Base-by-base conservation (phyloP, 2,797 vertebrate genomes). In the Rousettus madagascariensis region DNA sequence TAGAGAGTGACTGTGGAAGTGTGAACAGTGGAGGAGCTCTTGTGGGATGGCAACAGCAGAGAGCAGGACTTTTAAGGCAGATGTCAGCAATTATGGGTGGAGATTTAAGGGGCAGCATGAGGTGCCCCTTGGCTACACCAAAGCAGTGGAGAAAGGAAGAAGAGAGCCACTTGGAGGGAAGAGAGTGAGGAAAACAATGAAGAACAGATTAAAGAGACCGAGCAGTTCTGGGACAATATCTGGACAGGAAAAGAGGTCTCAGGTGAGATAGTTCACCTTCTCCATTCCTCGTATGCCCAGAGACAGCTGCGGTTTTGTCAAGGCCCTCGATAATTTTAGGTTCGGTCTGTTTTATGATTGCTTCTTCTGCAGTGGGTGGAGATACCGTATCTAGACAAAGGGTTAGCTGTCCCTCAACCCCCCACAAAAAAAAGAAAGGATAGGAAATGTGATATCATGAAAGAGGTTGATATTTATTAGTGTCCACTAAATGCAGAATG, bases 401-500 rank as follows among this genome's bases (percentile, higher is more conserved):
- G 10, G 38, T 82, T 69, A 77, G 36, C 38, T 87, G 7, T 68
- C 53, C 30, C 43, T 72, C 3, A 9, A 15, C 46, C 6, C 13
- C 46, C 10, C 0, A 13, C 2, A 46, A 84, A 89, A 66, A 87
- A 65, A 7, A 41, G 41, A 80, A 86, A 74, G 20, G 65, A 33
- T n/a, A 63, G 78, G 13, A 53, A 82, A 41, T 28, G 6, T 38
- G 33, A 91, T 57, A 96, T 78, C 74, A 26, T 26, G 46, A 83
- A 66, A 82, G 55, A 13, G 20, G 69, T 61, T 75, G 33, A 86
- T n/a, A 46, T 38, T 68, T 66, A 68, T 38, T 80, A 51, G n/a
- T 36, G 12, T 53, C 51, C 87, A 68, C 57, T 80, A 90, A 78
- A 84, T 51, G 36, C 26, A 78, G 90, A 95, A 86, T 89, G 33